A percentile compares a stretch with the other conserved stretches of the same genome.
Evolutionary conservation across 2,113 vertebrate genomes (phyloP).

Genomic region (Indicator indicator): DNA sequence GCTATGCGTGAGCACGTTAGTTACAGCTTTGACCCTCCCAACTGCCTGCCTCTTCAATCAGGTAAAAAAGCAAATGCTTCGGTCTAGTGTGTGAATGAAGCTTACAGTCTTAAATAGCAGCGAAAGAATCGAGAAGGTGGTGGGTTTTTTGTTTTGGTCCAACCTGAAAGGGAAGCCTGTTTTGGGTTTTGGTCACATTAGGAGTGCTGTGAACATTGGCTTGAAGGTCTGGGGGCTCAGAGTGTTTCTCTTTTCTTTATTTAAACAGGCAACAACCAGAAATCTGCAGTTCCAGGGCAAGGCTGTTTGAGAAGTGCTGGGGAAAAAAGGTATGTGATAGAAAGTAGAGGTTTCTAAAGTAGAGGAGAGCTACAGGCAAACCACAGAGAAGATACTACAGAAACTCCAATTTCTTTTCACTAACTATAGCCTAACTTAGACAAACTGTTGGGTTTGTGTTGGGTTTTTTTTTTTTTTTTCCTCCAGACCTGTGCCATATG

Average conservation of each 20-base stretch:
- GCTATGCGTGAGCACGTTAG: background rate
- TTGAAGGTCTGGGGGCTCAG: background rate
- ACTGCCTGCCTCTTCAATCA: background rate
- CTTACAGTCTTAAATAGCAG: background rate
- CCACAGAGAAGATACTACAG: background rate
- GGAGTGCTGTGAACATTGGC: background rate
- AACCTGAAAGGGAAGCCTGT: background rate
- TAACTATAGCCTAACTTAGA: background rate
- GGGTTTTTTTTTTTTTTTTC: background rate
- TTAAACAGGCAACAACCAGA: slow-evolving; percentile 26
- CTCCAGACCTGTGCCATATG: background rate
- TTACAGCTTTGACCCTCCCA: background rate
- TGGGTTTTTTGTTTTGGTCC: background rate
- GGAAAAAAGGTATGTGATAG: background rate
- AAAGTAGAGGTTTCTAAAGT: background rate
- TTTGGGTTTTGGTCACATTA: background rate
- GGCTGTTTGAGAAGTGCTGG: background rate
- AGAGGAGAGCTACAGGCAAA: background rate
- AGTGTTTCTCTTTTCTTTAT: slow-evolving; percentile 14
- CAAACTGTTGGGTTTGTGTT: background rate
- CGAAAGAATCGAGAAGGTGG: background rate
- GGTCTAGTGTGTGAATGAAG: background rate
- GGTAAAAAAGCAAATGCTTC: background rate
- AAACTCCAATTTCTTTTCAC: background rate
- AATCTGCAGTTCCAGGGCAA: background rate